Conservation (phyloP, 2,797 vertebrate species). For the Gambelia wislizenii region DNA sequence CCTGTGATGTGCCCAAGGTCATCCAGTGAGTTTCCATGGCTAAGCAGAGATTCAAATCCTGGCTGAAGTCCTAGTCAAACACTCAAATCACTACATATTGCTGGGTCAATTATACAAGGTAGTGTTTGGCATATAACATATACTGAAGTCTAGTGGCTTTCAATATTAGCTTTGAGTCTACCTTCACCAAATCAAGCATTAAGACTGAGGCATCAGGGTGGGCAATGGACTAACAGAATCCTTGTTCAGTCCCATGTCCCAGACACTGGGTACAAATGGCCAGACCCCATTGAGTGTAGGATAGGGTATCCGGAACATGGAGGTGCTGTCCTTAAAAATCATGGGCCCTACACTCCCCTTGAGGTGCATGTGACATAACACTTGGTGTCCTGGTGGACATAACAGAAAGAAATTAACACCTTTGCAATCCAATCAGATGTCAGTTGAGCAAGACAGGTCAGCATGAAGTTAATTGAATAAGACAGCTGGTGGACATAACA, state of each 20-base stretch:
- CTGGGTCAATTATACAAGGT: neutral
- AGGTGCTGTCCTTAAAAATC: neutral
- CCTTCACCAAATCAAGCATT: neutral
- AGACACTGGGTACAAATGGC: neutral
- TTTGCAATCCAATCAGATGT: neutral
- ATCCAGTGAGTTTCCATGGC: no score
- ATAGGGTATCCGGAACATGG: no score
- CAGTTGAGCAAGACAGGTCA: neutral
- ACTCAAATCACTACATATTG: no score
- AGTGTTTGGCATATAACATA: neutral
- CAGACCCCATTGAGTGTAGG: neutral
- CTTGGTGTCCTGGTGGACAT: neutral
- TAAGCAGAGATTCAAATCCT: no score
- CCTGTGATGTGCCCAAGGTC: no score
- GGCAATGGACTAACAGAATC: neutral
- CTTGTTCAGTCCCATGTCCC: no score
- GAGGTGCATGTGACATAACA: neutral
- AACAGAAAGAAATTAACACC: neutral
- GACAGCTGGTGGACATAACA: neutral
- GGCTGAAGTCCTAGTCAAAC: no score
- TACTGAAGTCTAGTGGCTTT: neutral
- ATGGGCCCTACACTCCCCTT: neutral
- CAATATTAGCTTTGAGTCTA: neutral
- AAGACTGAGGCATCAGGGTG: neutral
- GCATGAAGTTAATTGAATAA: neutral